Evolutionary conservation across 2,888 invertebrate species (phyloP).

Genomic region (Andrena fulva): DNA sequence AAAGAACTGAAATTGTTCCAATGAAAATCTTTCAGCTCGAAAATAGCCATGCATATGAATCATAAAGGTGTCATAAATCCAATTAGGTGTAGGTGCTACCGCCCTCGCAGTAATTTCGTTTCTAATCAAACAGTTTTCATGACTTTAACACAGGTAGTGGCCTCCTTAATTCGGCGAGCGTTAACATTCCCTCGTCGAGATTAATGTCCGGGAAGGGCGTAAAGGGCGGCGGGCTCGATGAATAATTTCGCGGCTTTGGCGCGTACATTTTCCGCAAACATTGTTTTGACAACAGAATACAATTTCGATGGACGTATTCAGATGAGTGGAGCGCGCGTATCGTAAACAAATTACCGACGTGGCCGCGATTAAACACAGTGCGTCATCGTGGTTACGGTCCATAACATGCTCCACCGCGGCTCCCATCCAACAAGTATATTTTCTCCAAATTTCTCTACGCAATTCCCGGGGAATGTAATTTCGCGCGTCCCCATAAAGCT

Average conservation of each 20-base stretch:
- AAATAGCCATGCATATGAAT: no score
- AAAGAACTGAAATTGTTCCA: no score
- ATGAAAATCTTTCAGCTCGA: no score
- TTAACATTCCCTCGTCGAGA: neutral
- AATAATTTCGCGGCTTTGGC: constrained; percentile 33
- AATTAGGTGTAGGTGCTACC: neutral
- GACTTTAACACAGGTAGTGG: no score
- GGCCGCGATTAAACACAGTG: constrained; percentile 65
- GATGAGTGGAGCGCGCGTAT: constrained; percentile 31
- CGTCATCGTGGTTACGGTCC: constrained; percentile 55
- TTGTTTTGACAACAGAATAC: constrained; percentile 48
- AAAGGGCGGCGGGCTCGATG: neutral
- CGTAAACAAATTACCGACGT: constrained; percentile 59
- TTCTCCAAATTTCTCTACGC: constrained; percentile 57
- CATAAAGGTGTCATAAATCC: no score
- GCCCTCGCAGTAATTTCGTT: neutral
- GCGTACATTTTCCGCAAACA: constrained; percentile 38
- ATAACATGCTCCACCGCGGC: constrained; percentile 54
- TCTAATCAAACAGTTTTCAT: neutral
- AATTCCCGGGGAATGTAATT: constrained; percentile 59
- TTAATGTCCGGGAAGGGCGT: constrained; percentile 11
- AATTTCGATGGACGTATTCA: constrained; percentile 48
- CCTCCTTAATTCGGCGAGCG: neutral
- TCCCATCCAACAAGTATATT: constrained; percentile 59
- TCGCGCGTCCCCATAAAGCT: constrained; percentile 30